Evolutionary conservation across 2,888 invertebrate species (phyloP).

Genomic region (Noctua fimbriata): DNA sequence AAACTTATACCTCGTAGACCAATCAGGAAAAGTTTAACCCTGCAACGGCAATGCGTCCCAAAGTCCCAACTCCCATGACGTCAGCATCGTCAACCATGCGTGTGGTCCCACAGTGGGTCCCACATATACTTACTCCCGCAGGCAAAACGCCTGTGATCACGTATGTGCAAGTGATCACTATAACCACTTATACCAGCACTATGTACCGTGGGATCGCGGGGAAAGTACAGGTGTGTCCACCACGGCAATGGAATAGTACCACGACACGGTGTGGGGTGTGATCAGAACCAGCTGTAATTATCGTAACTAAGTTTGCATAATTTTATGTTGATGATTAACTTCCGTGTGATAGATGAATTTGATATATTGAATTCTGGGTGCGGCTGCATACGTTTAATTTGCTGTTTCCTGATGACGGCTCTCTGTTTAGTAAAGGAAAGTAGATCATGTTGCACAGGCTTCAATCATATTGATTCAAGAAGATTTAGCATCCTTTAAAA

Average conservation of each 20-base stretch:
- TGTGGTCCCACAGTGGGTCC: slow-evolving; percentile 54
- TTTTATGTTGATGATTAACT: slow-evolving; percentile 22
- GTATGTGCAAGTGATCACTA: slow-evolving; percentile 38
- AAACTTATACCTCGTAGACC: background rate
- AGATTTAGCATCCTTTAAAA: background rate
- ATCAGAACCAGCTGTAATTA: slow-evolving; percentile 37
- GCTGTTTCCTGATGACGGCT: background rate
- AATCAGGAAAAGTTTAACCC: background rate
- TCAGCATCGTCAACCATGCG: slow-evolving; percentile 29
- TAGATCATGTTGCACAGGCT: background rate
- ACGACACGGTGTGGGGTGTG: slow-evolving; percentile 16
- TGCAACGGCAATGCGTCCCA: background rate
- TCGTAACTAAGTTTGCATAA: slow-evolving; percentile 40
- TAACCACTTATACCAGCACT: slow-evolving; percentile 40
- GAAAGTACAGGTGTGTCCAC: slow-evolving; percentile 69
- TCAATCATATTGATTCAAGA: background rate
- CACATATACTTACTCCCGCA: slow-evolving; percentile 19
- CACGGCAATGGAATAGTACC: slow-evolving; percentile 24
- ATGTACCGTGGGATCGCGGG: slow-evolving; percentile 56
- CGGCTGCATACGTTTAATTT: background rate
- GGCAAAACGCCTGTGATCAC: slow-evolving; percentile 24
- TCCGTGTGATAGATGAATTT: slow-evolving; percentile 32
- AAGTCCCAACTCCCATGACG: background rate
- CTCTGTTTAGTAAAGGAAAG: too few relatives aligned
- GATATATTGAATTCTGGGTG: background rate